phyloP scores from a whole-genome alignment of 2,113 vertebrate genomes.

The Tachuris rubrigastra region DNA sequence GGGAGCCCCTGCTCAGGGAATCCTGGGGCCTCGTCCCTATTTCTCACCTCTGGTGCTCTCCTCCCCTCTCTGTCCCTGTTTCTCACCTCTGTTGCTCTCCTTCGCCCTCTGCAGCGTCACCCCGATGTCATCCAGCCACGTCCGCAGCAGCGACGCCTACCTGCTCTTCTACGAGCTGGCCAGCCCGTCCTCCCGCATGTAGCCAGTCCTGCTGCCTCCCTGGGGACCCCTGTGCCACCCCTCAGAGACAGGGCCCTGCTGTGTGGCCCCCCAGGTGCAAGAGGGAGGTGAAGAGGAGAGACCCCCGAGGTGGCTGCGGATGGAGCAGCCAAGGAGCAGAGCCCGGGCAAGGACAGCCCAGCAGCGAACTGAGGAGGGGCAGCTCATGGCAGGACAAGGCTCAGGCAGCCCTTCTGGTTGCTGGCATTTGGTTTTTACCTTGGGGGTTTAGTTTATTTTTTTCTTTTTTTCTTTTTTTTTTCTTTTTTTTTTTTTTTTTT shows the following conservation, averaged over 20 bases:
- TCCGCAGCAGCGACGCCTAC: constrained; percentile 95
- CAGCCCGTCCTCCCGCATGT: constrained; percentile 87
- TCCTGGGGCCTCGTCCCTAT: accelerated
- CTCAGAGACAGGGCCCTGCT: neutral
- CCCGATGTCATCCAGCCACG: constrained; percentile 94
- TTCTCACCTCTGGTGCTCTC: neutral
- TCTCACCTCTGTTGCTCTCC: neutral
- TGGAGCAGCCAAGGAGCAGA: neutral
- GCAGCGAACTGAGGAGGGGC: neutral
- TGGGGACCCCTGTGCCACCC: neutral
- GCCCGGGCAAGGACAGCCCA: neutral
- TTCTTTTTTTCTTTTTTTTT: neutral
- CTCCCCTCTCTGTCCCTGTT: neutral
- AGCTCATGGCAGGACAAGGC: neutral
- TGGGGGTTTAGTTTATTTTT: neutral
- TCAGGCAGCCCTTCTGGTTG: neutral
- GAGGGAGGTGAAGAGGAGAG: constrained; percentile 14
- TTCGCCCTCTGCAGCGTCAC: constrained; percentile 80
- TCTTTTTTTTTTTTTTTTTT: neutral
- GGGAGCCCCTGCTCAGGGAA: neutral
- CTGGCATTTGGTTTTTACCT: neutral
- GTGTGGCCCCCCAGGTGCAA: neutral
- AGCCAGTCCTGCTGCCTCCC: constrained; percentile 40
- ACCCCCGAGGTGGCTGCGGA: constrained; percentile 17
- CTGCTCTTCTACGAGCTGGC: constrained; percentile 95